A percentile compares a stretch with the other conserved stretches of the same genome.
Evolutionary conservation across 2,888 invertebrate species (phyloP).

Genomic region (Epirrhoe alternata): DNA sequence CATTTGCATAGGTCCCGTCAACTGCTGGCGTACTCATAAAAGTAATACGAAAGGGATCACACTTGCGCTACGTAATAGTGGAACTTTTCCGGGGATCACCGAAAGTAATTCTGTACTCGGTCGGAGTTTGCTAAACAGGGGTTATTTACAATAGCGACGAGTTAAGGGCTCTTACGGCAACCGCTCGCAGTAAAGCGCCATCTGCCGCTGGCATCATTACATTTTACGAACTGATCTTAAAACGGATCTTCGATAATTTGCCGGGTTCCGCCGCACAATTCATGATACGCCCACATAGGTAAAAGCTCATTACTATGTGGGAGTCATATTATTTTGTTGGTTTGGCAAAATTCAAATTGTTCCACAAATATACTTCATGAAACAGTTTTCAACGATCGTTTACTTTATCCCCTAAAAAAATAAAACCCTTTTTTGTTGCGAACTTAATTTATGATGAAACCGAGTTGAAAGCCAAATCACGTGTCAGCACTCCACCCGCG

Average conservation of each 20-base stretch:
- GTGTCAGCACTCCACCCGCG: slow-evolving; percentile 24
- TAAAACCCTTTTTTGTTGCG: background rate
- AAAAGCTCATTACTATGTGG: slow-evolving; percentile 9
- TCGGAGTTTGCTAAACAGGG: slow-evolving; percentile 62
- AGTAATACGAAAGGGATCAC: slow-evolving; percentile 76
- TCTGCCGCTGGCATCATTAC: slow-evolving; percentile 49
- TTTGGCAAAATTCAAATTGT: slow-evolving; percentile 5
- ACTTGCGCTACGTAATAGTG: slow-evolving; percentile 68
- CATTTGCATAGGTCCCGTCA: slow-evolving; percentile 78
- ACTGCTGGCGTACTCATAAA: slow-evolving; percentile 73
- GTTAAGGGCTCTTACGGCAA: slow-evolving; percentile 51
- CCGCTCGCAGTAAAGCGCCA: slow-evolving; percentile 47
- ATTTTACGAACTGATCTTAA: slow-evolving; percentile 44
- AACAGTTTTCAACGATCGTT: slow-evolving; percentile 4
- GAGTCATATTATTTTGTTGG: slow-evolving; percentile 3
- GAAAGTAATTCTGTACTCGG: slow-evolving; percentile 67
- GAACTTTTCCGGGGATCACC: slow-evolving; percentile 69
- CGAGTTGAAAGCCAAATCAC: slow-evolving; percentile 25
- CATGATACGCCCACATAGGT: slow-evolving; percentile 16
- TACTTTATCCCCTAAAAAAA: background rate
- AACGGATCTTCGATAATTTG: slow-evolving; percentile 39
- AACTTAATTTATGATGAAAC: slow-evolving; percentile 10
- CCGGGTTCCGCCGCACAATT: slow-evolving; percentile 15
- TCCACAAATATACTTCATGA: slow-evolving; percentile 2
- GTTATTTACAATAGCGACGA: slow-evolving; percentile 59